These are phyloP conservation scores for Limenitis arthemis DNA, from an alignment of 2,888 invertebrate genomes.

Conservation along the genomic window DNA sequence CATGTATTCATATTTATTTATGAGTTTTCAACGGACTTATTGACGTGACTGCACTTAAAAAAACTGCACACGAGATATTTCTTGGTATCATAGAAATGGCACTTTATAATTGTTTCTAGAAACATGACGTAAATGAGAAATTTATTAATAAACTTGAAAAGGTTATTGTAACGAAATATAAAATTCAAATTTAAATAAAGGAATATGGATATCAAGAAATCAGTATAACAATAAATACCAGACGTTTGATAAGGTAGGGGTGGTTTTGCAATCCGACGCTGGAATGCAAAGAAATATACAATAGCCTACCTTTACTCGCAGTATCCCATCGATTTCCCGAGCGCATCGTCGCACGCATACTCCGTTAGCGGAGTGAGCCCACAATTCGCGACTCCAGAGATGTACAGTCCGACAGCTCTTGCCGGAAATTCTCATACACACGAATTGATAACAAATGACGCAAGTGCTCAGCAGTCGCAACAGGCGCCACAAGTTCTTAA, in stretches of 20 bases:
- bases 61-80: slow-evolving; percentile 14
- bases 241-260: too few species aligned
- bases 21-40: slow-evolving; percentile 28
- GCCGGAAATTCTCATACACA: slow-evolving; percentile 51
- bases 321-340: slow-evolving; percentile 70
- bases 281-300: slow-evolving; percentile 61
- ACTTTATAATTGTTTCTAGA: background rate
- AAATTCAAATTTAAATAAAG: background rate
- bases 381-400: slow-evolving; percentile 63
- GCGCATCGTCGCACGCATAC: slow-evolving; percentile 69
- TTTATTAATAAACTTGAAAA: background rate
- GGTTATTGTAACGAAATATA: background rate
- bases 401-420: slow-evolving; percentile 60
- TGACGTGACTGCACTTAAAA: slow-evolving; percentile 24
- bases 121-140: background rate
- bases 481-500: slow-evolving; percentile 58
- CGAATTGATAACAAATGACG: slow-evolving; percentile 60
- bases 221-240: too few species aligned
- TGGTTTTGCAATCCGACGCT: slow-evolving; percentile 66
- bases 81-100: background rate
- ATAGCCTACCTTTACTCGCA: slow-evolving; percentile 68
- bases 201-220: too few species aligned
- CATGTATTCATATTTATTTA: slow-evolving; percentile 25
- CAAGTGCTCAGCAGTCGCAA: slow-evolving; percentile 68
- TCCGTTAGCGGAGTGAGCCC: slow-evolving; percentile 65